Conservation (phyloP, 2,888 invertebrate genomes). For the Plusia festucae region DNA sequence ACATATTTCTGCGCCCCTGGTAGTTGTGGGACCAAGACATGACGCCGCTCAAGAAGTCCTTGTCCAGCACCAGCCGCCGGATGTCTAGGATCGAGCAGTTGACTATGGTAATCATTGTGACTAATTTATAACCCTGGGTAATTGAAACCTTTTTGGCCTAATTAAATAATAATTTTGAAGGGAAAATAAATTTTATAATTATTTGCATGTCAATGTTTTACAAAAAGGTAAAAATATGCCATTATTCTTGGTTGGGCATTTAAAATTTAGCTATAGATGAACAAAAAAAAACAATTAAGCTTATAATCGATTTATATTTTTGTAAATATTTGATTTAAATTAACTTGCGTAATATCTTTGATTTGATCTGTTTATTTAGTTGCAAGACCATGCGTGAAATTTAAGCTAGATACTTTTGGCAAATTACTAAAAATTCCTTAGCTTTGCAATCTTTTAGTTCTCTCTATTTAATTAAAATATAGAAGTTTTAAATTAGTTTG, state of each 20-base stretch:
- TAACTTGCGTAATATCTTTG: slow-evolving; percentile 38
- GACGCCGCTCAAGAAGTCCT: slow-evolving; percentile 94
- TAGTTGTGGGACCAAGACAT: slow-evolving; percentile 97
- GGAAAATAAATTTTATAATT: background rate
- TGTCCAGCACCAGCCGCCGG: slow-evolving; percentile 93
- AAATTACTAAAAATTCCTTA: slow-evolving; percentile 31
- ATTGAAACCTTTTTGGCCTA: slow-evolving; percentile 5
- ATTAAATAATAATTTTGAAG: background rate
- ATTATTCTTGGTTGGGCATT: no score
- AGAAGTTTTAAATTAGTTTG: background rate
- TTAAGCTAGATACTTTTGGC: slow-evolving; percentile 19
- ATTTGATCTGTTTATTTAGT: slow-evolving; percentile 1
- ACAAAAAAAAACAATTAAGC: no score
- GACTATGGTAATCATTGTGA: slow-evolving; percentile 91
- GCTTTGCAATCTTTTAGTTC: background rate
- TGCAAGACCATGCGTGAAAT: slow-evolving; percentile 35
- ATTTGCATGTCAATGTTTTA: background rate
- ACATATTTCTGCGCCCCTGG: slow-evolving; percentile 73
- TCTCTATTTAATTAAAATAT: slow-evolving; percentile 10
- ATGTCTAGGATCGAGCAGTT: slow-evolving; percentile 95
- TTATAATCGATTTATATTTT: no score
- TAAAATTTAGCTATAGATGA: no score
- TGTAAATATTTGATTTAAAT: background rate
- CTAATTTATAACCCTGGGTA: slow-evolving; percentile 50
- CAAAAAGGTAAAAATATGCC: no score